These are phyloP conservation scores for Chouioia cunea DNA, from an alignment of 2,888 invertebrate genomes.

Conservation along the genomic window DNA sequence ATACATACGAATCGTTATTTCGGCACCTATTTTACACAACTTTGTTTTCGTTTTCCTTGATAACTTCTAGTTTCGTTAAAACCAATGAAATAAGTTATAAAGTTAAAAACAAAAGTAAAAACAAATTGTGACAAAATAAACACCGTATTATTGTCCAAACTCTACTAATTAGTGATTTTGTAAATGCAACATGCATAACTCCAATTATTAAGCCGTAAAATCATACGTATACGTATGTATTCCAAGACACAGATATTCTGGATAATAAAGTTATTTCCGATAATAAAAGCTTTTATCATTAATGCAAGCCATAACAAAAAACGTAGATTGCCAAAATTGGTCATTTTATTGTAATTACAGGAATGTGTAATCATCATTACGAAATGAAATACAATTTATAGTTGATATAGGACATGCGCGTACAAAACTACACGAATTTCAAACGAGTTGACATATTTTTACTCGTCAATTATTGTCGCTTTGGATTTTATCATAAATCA, in stretches of 20 bases:
- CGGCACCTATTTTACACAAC: background rate
- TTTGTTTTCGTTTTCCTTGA: too few relatives aligned
- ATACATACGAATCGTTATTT: background rate
- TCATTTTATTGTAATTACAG: constrained; percentile 14
- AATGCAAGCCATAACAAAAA: constrained; percentile 13
- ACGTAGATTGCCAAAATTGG: constrained; percentile 7
- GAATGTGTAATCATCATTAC: background rate
- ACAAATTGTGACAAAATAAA: too few relatives aligned
- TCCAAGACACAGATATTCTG: too few relatives aligned
- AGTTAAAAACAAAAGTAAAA: too few relatives aligned
- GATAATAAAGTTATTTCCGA: too few relatives aligned
- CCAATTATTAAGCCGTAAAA: background rate
- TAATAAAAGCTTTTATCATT: too few relatives aligned
- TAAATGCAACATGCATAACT: constrained; percentile 11
- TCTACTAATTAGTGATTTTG: constrained; percentile 10
- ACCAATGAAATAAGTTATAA: too few relatives aligned
- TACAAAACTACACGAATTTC: constrained; percentile 14
- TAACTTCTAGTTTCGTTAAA: too few relatives aligned
- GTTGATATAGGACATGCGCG: background rate
- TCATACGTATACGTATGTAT: background rate
- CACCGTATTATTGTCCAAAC: background rate
- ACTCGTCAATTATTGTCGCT: constrained; percentile 33
- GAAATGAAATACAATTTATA: too few relatives aligned
- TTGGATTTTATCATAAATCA: constrained; percentile 17
- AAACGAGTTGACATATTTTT: background rate